Base-by-base conservation (phyloP, 2,888 invertebrate genomes). In the Phortica magna region DNA sequence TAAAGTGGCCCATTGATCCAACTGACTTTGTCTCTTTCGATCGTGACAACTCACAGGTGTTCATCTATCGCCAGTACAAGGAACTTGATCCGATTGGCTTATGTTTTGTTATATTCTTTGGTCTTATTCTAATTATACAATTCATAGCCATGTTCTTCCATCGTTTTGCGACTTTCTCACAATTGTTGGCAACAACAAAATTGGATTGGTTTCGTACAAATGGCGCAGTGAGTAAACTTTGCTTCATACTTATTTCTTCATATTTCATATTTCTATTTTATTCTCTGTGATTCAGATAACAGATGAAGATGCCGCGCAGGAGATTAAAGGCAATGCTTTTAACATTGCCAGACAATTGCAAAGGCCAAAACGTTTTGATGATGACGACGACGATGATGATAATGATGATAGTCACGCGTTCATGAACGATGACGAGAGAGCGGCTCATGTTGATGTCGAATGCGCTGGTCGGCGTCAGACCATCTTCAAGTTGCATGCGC, bases 111-210 rank as follows among this genome's bases (percentile, higher is more conserved):
- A 91, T 94, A 74, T 95, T 95, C 89, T 96, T 96, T 88, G 95
- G 95, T 19, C 85, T 94, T 7, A 94, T 96, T 78, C 91, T 96
- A 81, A 90, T 95, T 55, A 93, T 96, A 71, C 95, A 96, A 92
- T 96, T 96, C 88, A 85, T 94, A 65, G 95, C 95, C 17, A 96
- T 96, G 96, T 91, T 96, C 79, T 93, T 95, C 84, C 96, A 96
- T 93, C 94, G 96, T 41, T 95, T 95, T 85, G 95, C 94, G 67
- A 96, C 96, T 1, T 92, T 95, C 81, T 94, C 95, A 0, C 96
- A 96, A 90, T 94, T 96, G 81, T 92, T 96, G 84, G 95, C 96
- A 4, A 94, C 95, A 17, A 95, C 95, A 0, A 93, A 93, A 79
- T 91, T 94, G 76, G 92, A 92, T 80, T 93, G 92, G 88, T 92